Percentiles rank a stretch among this genome's conserved stretches.
These are phyloP conservation scores for Mormyrus iriodes DNA, from an alignment of 2,113 vertebrate species.

Conservation along the genomic window DNA sequence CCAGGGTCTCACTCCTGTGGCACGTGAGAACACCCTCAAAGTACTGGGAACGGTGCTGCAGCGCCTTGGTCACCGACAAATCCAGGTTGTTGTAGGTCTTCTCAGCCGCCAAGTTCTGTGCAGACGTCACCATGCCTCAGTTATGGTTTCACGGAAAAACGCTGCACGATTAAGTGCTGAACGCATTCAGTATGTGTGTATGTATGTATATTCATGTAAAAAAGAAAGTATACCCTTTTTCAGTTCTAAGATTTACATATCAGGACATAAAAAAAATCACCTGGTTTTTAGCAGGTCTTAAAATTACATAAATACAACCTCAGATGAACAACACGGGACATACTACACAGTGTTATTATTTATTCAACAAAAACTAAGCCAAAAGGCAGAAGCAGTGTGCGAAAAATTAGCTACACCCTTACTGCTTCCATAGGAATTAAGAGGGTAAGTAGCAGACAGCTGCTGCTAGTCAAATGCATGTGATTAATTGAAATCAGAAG, in stretches of 20 bases:
- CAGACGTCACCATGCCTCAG: background rate
- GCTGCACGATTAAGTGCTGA: background rate
- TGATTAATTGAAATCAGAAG: background rate
- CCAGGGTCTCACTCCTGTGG: slow-evolving; percentile 79
- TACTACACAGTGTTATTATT: background rate
- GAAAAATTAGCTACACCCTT: background rate
- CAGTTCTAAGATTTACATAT: background rate
- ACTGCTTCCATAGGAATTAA: background rate
- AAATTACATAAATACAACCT: background rate
- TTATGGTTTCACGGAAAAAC: background rate
- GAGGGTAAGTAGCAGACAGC: too few relatives aligned
- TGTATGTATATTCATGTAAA: background rate
- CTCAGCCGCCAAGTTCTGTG: slow-evolving; percentile 90
- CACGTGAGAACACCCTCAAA: slow-evolving; percentile 96
- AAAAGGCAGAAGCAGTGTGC: background rate
- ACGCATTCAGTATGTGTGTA: background rate
- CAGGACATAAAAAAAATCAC: background rate
- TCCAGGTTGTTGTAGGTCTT: slow-evolving; percentile 98
- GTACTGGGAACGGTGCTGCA: slow-evolving; percentile 91
- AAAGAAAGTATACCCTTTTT: background rate
- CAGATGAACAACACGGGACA: background rate
- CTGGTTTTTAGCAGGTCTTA: background rate
- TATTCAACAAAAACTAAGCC: background rate
- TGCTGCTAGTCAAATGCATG: too few relatives aligned
- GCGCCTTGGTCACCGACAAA: slow-evolving; percentile 87